Percentiles rank a stretch among this genome's conserved stretches.
Conservation (phyloP, 2,113 vertebrate genomes). For the Ibidorhyncha struthersii region DNA sequence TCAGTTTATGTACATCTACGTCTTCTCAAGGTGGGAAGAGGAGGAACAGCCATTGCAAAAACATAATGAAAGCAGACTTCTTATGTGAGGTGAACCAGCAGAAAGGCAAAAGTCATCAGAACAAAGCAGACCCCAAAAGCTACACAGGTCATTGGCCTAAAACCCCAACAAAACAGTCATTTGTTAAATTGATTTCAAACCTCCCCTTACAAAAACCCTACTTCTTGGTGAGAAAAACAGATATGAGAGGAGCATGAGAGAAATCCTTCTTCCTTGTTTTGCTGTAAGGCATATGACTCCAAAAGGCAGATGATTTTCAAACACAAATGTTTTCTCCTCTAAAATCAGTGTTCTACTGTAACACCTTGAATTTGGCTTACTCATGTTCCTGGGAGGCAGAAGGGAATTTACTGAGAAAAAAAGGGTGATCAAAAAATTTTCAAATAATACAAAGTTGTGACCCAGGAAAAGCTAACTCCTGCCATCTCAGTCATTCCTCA, state of each 20-base stretch:
- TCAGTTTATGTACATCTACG: not conserved
- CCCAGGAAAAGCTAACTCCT: not conserved
- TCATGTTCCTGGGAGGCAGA: not conserved
- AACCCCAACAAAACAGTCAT: not conserved
- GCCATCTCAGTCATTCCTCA: not conserved
- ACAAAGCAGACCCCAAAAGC: not conserved
- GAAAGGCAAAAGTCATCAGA: not conserved
- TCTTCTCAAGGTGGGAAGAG: not conserved
- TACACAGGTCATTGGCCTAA: rapidly evolving
- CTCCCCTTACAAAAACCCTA: not conserved
- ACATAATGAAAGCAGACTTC: not conserved
- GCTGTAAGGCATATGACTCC: not conserved
- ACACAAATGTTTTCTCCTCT: not conserved
- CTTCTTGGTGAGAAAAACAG: not conserved
- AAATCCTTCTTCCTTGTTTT: not conserved
- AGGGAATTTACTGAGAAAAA: not conserved
- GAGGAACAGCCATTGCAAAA: not conserved
- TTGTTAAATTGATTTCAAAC: not conserved
- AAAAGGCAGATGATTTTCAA: not conserved
- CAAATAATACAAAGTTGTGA: not conserved
- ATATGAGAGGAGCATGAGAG: not conserved
- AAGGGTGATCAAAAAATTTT: not conserved
- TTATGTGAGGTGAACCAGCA: not conserved
- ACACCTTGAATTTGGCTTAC: not conserved
- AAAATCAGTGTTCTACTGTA: not conserved